Conservation (phyloP, 2,888 invertebrate species). For the Cerastis leucographa region DNA sequence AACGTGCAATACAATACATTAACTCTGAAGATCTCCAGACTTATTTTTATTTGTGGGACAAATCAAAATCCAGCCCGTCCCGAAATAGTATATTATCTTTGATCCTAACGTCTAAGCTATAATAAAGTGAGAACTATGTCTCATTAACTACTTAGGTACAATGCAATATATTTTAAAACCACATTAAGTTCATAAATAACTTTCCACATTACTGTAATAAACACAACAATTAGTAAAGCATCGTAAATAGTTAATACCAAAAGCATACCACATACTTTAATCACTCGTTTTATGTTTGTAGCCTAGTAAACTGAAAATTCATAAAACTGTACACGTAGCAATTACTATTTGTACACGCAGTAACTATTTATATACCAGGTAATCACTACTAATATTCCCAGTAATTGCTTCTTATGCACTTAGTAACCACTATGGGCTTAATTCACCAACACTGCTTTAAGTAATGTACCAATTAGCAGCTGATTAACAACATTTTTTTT, state of each 20-base stretch:
- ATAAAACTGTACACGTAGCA: too few species aligned
- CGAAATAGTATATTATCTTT: conserved; percentile 3
- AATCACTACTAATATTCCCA: neutral
- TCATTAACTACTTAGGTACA: neutral
- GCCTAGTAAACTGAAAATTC: neutral
- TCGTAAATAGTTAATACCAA: neutral
- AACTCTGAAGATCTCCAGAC: neutral
- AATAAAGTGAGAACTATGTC: neutral
- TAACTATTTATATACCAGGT: neutral
- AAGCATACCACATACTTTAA: conserved; percentile 4
- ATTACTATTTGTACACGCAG: neutral
- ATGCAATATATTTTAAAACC: conserved; percentile 7
- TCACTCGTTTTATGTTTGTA: neutral
- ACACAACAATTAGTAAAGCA: conserved; percentile 1
- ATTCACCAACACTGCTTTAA: neutral
- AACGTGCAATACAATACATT: neutral
- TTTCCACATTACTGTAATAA: neutral
- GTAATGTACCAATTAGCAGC: too few species aligned
- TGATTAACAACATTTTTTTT: too few species aligned
- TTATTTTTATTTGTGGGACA: neutral
- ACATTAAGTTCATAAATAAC: neutral
- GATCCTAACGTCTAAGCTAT: neutral
- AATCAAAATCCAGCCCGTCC: neutral
- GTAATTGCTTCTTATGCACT: neutral
- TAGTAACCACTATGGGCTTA: neutral